Evolutionary conservation across 2,113 vertebrate genomes (phyloP).

Genomic region (zebrafish (Danio rerio)): GRCz12tu NC_133178.1:25202001-25202500

Average conservation of each 20-base stretch:
- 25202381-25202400: background rate
- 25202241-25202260: constrained; percentile 3
- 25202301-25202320: background rate
- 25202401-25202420: background rate
- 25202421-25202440: background rate
- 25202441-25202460: background rate
- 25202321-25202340: constrained; percentile 20
- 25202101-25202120: constrained; percentile 66
- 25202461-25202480: background rate
- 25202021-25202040: constrained; percentile 60
- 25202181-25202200: background rate
- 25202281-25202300: constrained; percentile 36
- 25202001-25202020: constrained; percentile 44
- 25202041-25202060: constrained; percentile 55
- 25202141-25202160: constrained; percentile 22
- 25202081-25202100: constrained; percentile 60
- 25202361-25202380: background rate
- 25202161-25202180: background rate
- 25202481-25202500: background rate
- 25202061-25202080: constrained; percentile 54
- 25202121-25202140: constrained; percentile 60
- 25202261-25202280: background rate
- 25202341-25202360: background rate
- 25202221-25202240: background rate
- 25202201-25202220: background rate